Conservation (phyloP, 2,797 vertebrate species). For the Lycodopsis pacificus region DNA sequence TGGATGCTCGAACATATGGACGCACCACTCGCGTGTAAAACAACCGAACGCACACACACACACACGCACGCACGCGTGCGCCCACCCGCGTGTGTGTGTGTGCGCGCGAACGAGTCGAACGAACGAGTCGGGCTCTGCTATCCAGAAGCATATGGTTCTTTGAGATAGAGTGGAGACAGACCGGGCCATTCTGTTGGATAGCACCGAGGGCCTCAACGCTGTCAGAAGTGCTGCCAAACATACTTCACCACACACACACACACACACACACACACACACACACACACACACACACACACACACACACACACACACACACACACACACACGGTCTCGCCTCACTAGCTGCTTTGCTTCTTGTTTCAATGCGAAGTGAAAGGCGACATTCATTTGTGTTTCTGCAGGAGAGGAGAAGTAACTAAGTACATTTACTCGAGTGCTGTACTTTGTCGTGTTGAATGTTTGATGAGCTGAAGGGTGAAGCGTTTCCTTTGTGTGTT, state of each 20-base stretch:
- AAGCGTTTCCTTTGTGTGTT: too few species aligned
- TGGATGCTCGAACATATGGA: constrained; percentile 69
- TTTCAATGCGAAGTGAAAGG: constrained; percentile 32
- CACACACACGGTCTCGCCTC: constrained; percentile 27
- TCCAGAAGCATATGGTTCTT: constrained; percentile 76
- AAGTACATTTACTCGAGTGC: neutral
- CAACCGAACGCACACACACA: constrained; percentile 3
- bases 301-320: constrained; percentile 11
- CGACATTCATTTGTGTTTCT: constrained; percentile 8
- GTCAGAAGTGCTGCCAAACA: constrained; percentile 79
- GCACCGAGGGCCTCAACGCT: constrained; percentile 66
- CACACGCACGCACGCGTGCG: too few species aligned
- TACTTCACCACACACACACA: constrained; percentile 55
- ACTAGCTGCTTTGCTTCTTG: constrained; percentile 37
- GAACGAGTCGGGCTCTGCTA: constrained; percentile 24
- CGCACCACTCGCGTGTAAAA: constrained; percentile 17
- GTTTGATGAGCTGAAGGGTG: too few species aligned
- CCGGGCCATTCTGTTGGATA: constrained; percentile 66
- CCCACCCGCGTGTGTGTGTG: too few species aligned
- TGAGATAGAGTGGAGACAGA: constrained; percentile 77
- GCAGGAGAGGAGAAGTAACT: neutral
- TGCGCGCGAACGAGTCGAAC: too few species aligned
- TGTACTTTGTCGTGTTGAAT: too few species aligned
- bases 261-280: constrained; percentile 38
- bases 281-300: constrained; percentile 40